Base-by-base conservation (phyloP, 2,113 vertebrate species). In the Nerophis lumbriciformis region DNA sequence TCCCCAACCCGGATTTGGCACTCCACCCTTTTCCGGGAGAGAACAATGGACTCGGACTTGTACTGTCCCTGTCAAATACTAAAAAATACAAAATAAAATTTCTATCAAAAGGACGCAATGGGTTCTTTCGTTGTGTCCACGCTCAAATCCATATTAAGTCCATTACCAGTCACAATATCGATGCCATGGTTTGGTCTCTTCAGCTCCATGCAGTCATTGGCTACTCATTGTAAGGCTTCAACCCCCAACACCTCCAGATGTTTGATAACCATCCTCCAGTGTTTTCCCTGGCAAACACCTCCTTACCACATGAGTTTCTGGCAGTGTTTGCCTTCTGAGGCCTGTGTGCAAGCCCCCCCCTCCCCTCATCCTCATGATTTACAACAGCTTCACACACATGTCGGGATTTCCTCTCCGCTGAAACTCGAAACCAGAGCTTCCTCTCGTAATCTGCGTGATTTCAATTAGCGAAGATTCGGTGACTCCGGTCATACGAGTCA, bases 401-500 rank as follows among this genome's bases (percentile, higher is more conserved):
- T 64, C 61, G 69, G 79, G 71, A 80, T 78, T 81, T 75, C 78
- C 79, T 70, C 70, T 72, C 57, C 21, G 21, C 67, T 67, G 76
- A 75, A 85, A 83, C 64, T 1, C 61, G 74, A 80, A 75, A 74
- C 77, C 69, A 0, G 14, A 68, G 58, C 59, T 75, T 76, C 67
- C 61, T 60, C 67, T 61, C 73, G 48, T 69, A 81, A 81, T 74
- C 72, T 76, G 65, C 70, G 56, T 73, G 69, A 87, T 83, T 79
- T 85, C 75, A 87, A 87, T 86, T 82, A 85, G 73, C 71, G 71
- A 57, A 75, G 81, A 85, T 73, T 65, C 69, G 70, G 67, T 52
- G 53, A 63, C 68, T 72, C 61, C 61, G 62, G 69, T 71, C 78
- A 73, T 56, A 70, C 63, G 75, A 81, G 71, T 73, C 56, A 73